phyloP scores from a whole-genome alignment of 2,888 invertebrate genomes.

The Rhaphigaster nebulosa region DNA sequence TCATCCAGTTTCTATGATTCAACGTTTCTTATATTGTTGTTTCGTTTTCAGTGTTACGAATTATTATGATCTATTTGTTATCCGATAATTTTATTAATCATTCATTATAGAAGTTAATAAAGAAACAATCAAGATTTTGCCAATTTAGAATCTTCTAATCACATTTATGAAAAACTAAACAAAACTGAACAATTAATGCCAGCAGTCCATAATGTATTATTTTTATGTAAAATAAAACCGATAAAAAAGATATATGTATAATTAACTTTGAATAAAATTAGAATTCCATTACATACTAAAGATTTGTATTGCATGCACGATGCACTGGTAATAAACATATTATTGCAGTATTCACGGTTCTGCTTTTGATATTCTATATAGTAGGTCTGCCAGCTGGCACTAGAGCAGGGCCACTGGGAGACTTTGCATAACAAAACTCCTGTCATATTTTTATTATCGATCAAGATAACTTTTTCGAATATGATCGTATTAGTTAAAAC shows the following conservation, averaged over 20 bases:
- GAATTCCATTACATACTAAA: not conserved
- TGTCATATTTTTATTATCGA: not conserved
- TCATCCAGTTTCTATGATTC: not conserved
- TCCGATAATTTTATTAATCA: too few relatives aligned
- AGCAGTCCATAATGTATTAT: too few relatives aligned
- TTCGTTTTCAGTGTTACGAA: not conserved
- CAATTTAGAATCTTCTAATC: too few relatives aligned
- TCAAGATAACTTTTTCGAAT: not conserved
- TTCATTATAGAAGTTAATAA: too few relatives aligned
- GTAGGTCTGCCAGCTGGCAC: not conserved
- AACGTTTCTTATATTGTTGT: not conserved
- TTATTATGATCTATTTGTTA: too few relatives aligned
- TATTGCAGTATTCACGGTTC: not conserved
- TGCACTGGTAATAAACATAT: not conserved
- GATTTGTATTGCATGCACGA: not conserved
- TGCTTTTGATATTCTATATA: not conserved
- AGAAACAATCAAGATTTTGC: too few relatives aligned
- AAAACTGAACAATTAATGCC: too few relatives aligned
- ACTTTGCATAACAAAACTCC: not conserved
- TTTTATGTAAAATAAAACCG: not conserved
- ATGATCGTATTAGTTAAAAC: too few relatives aligned
- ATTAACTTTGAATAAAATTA: not conserved
- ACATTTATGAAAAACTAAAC: too few relatives aligned
- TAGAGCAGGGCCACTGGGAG: not conserved
- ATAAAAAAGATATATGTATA: too few relatives aligned